Evolutionary conservation across 1,140 invertebrate genomes (phyloP), one percentile per base, ranked within the genome.

Genomic region (Scaptodrosophila lebanonensis): DNA sequence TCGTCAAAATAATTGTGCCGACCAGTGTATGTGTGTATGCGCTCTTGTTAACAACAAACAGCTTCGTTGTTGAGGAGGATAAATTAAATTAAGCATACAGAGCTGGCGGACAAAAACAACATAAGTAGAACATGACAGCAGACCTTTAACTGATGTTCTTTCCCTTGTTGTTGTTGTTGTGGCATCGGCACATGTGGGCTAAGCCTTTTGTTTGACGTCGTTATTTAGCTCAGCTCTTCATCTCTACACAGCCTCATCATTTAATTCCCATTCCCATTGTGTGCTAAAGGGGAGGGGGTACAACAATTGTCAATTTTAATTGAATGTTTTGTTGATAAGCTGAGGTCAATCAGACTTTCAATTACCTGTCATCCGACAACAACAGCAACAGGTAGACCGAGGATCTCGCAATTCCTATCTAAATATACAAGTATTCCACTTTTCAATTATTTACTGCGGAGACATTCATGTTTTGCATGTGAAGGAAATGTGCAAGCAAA

Each of bases 11-110:
- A n/a, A n/a, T n/a, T n/a, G n/a, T n/a, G n/a, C n/a, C n/a, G n/a
- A n/a, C n/a, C n/a, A n/a, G n/a, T n/a, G n/a, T n/a, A n/a, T n/a
- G n/a, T n/a, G n/a, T n/a, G n/a, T n/a, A n/a, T n/a, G n/a, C n/a
- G 5, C 9, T 40, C 18, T 18, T 25, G 4, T 54, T 60, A 61
- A 47, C 58, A 61, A 42, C 53, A 62, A 49, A 16, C 58, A 61
- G 50, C 58, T 51, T 61, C 33, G 40, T 27, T 30, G 47, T 52
- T 64, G 60, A 42, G 49, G 36, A 40, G 38, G 64, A 44, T 79
- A 75, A 82, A 79, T 79, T 82, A 67, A 79, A 82, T 79, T 75
- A 82, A 69, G 57, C 63, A 79, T 66, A 66, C 68, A 76, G 16
- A 44, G 32, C n/a, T n/a, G n/a, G n/a, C n/a, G 9, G 48, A 52